Evolutionary conservation across 2,797 vertebrate species (phyloP), one percentile per base, ranked within the genome.

Genomic region (Lithobates pipiens): DNA sequence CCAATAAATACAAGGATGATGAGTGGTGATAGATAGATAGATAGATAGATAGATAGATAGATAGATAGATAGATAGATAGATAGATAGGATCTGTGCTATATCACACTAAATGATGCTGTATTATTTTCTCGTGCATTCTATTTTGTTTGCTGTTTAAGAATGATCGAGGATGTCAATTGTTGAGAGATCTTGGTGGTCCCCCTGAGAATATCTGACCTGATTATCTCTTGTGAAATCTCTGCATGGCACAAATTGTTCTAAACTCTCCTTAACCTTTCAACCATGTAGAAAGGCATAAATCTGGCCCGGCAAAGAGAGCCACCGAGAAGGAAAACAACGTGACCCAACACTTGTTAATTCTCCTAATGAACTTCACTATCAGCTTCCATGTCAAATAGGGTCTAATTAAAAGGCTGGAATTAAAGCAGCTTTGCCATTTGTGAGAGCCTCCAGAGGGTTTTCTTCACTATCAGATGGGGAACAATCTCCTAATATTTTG

Each of bases 301-400:
- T 74, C 68, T 80, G 84, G 61, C 61, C 77, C 36, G 70, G 32
- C 76, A 36, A 29, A 63, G 57, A 57, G 54, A 65, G 54, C 54
- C 54, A 61, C 54, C 18, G 54, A 11, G 32, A 68, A 85, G 77
- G 27, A 68, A 75, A 75, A 83, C 73, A 68, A 83, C 27, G 46
- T 54, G 83, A 85, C 83, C 83, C 83, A 29, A 27, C 69, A 80
- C 54, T 85, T 80, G 68, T 80, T 85, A 85, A 85, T 85, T 85
- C 76, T 79, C 76, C 81, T 83, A 83, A 83, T 85, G 83, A 85
- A 85, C 83, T 79, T 76, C 76, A 67, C 65, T 75, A 32, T 80
- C 83, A 74, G 54, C 54, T 67, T 77, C 70, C 61, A 68, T 79
- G 39, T 78, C 77, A 79, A 72, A 80, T 46, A 54, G 57, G 70